Percentiles rank a stretch among this genome's conserved stretches.
These are phyloP conservation scores for Siphonodentalium dalli DNA, from an alignment of 2,888 invertebrate species.

Conservation along the genomic window DNA sequence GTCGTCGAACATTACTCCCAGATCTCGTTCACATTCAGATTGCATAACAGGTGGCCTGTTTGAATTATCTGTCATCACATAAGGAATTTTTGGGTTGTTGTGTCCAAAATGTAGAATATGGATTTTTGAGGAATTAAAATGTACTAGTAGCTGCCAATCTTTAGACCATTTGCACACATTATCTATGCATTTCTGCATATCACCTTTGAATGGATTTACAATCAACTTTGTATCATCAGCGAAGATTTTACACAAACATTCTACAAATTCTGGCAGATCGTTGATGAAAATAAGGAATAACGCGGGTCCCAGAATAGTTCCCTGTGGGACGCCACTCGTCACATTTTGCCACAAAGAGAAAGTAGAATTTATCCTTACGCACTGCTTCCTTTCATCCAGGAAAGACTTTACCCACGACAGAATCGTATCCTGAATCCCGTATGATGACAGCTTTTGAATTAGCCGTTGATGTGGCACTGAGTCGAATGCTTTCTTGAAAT, in stretches of 20 bases:
- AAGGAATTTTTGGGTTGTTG: no score
- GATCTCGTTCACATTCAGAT: no score
- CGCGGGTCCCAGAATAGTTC: constrained; percentile 18
- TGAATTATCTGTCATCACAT: no score
- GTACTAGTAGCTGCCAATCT: no score
- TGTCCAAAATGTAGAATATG: no score
- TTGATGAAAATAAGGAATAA: constrained; percentile 20
- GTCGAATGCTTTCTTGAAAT: constrained; percentile 17
- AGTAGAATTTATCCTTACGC: constrained; percentile 10
- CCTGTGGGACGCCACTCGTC: constrained; percentile 24
- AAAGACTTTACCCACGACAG: constrained; percentile 15
- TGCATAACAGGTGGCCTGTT: no score
- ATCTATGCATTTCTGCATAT: no score
- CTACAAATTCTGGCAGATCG: constrained; percentile 9
- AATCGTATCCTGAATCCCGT: constrained; percentile 13
- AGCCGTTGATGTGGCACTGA: constrained; percentile 11
- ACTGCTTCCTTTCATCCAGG: constrained; percentile 9
- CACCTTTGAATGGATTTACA: no score
- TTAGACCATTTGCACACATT: no score
- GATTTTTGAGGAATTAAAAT: no score
- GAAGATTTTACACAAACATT: constrained; percentile 6
- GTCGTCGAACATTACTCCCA: no score
- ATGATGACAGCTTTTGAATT: constrained; percentile 10
- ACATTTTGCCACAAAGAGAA: constrained; percentile 14
- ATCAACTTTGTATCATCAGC: constrained; percentile 28